Evolutionary conservation across 2,888 invertebrate genomes (phyloP), one percentile per base, ranked within the genome.

Genomic region (Drosophila differens): DNA sequence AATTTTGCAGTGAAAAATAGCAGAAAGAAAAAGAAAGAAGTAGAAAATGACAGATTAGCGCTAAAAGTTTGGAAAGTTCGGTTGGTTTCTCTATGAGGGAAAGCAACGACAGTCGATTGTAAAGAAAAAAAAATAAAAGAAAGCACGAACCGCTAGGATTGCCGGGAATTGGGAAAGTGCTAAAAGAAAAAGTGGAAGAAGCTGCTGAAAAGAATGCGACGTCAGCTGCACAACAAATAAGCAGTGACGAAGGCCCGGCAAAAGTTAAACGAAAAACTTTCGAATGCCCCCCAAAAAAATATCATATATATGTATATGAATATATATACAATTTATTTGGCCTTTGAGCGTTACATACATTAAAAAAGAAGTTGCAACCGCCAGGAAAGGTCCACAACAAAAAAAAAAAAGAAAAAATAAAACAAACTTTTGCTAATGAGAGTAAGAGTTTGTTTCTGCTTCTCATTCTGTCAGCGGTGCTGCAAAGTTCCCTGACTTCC

Each of bases 221-320:
- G 62, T 72, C 70, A 63, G 53, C 59, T 73, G 53, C 61, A 68
- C 61, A 66, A 62, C 55, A 70, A 69, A 62, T 52, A 67, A 70
- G 47, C 37, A 58, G 57, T 35, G 47, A 32, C 55, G 47, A 32
- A 22, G 52, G 25, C 33, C 22, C 51, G 60, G 53, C 55, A 65
- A 78, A 85, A 90, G 83, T 89, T 88, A 79, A 91, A 82, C 90
- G 91, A 90, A 88, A 88, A 91, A 91, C 74, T 89, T 89, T 74
- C 61, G 54, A 70, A 80, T 60, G 74, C 75, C 70, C 65, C 79
- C 68, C 60, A 71, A 67, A 70, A 53, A 47, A 14, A 28, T 0
- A 19, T 16, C 22, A 25, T 25, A 16, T 47, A 30, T n/a, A 4
- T 35, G 22, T 47, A 16, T 33, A 47, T 49, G n/a, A n/a, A 61